phyloP scores from a whole-genome alignment of 2,888 invertebrate species.

The Pteria penguin region DNA sequence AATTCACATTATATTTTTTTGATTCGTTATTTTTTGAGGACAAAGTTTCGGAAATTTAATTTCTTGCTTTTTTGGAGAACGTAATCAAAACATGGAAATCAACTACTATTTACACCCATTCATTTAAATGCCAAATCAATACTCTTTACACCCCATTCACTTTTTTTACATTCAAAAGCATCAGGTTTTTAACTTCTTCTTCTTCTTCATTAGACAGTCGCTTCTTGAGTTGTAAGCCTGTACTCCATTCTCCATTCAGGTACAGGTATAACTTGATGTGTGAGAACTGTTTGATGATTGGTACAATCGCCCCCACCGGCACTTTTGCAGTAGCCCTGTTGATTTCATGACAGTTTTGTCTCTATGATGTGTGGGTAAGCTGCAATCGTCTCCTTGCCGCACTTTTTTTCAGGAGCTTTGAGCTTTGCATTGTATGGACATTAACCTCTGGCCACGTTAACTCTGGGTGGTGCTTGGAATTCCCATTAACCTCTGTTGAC shows the following conservation, averaged over 20 bases:
- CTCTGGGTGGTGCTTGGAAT: not conserved
- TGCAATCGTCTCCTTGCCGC: not conserved
- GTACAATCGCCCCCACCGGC: not conserved
- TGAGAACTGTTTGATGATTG: too few species aligned
- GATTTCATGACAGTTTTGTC: not conserved
- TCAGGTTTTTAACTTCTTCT: not conserved
- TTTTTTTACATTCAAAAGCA: too few species aligned
- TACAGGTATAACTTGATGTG: not conserved
- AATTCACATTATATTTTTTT: too few species aligned
- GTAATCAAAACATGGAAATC: not conserved
- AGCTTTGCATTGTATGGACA: not conserved
- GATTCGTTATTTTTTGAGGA: too few species aligned
- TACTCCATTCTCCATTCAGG: not conserved
- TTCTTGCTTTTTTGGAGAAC: too few species aligned
- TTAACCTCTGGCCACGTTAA: not conserved
- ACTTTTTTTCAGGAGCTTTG: not conserved
- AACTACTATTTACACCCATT: not conserved
- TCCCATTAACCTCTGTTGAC: not conserved
- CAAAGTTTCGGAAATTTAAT: too few species aligned
- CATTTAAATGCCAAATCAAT: too few species aligned
- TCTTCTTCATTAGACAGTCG: not conserved
- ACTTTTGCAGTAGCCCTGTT: not conserved
- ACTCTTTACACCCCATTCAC: too few species aligned
- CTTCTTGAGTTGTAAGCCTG: not conserved
- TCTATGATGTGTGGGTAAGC: not conserved